Conservation (phyloP, 2,888 invertebrate genomes). For the Mythimna lalbum region DNA sequence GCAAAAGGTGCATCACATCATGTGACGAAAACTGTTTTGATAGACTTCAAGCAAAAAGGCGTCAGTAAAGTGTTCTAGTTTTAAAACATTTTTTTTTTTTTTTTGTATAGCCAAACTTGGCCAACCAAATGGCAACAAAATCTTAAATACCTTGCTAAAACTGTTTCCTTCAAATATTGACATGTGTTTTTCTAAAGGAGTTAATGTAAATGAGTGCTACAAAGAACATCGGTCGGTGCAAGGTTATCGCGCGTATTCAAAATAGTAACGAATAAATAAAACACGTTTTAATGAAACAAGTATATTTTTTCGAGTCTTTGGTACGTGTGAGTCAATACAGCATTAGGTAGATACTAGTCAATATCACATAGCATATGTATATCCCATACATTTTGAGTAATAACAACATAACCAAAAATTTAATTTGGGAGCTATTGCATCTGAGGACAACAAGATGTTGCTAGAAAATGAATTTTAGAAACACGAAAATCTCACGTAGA, state of each 20-base stretch:
- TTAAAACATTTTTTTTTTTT: too few relatives aligned
- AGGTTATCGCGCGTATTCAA: constrained; percentile 32
- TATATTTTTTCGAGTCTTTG: too few relatives aligned
- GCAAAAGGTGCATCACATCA: background rate
- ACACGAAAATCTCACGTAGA: background rate
- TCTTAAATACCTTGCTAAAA: background rate
- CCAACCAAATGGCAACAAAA: background rate
- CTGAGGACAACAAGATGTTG: background rate
- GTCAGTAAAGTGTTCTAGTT: too few relatives aligned
- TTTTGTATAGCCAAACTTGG: too few relatives aligned
- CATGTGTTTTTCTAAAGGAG: constrained; percentile 8
- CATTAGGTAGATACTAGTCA: too few relatives aligned
- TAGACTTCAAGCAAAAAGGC: too few relatives aligned
- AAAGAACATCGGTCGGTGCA: constrained; percentile 12
- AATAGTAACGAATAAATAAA: constrained; percentile 21
- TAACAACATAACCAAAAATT: background rate
- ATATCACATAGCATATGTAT: too few relatives aligned
- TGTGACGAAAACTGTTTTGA: background rate
- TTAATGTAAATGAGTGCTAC: constrained; percentile 26
- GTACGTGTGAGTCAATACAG: too few relatives aligned
- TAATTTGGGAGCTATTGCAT: background rate
- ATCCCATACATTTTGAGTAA: too few relatives aligned
- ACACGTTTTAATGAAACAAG: constrained; percentile 8
- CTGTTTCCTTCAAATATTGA: constrained; percentile 4
- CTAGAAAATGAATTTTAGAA: background rate